Evolutionary conservation across 2,113 vertebrate genomes (phyloP).

Genomic region (Leptocoma aspasia): DNA sequence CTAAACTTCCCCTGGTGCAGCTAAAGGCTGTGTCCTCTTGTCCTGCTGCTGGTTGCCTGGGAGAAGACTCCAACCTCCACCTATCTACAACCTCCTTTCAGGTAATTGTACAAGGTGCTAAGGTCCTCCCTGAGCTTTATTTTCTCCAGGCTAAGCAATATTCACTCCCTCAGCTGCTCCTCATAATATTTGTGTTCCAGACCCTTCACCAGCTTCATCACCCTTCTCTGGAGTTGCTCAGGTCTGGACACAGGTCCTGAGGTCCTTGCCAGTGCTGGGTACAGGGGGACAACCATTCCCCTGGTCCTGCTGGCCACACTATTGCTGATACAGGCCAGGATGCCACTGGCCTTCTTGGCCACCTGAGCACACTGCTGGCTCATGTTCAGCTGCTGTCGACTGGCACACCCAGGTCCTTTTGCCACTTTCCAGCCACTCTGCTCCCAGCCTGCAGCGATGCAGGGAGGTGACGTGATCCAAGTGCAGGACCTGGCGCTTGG

Average conservation of each 20-base stretch:
- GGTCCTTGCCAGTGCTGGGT: no score
- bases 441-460: rapidly evolving
- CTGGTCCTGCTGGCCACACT: not conserved
- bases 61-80: no score
- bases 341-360: not conserved
- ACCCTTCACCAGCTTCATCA: not conserved
- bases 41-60: rapidly evolving
- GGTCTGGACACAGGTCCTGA: not conserved
- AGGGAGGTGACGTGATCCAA: not conserved
- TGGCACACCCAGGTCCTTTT: not conserved
- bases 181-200: not conserved
- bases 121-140: not conserved
- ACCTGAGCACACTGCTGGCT: not conserved
- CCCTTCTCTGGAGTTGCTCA: not conserved
- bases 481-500: not conserved
- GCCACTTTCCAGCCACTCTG: not conserved
- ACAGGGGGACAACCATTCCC: not conserved
- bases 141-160: not conserved
- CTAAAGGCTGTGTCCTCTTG: not conserved
- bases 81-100: not conserved
- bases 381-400: not conserved
- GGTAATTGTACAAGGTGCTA: not conserved
- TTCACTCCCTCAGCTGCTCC: not conserved
- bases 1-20: not conserved
- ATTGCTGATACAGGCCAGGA: not conserved